phyloP scores from a whole-genome alignment of 2,797 vertebrate genomes.

The Carduelis carduelis region DNA sequence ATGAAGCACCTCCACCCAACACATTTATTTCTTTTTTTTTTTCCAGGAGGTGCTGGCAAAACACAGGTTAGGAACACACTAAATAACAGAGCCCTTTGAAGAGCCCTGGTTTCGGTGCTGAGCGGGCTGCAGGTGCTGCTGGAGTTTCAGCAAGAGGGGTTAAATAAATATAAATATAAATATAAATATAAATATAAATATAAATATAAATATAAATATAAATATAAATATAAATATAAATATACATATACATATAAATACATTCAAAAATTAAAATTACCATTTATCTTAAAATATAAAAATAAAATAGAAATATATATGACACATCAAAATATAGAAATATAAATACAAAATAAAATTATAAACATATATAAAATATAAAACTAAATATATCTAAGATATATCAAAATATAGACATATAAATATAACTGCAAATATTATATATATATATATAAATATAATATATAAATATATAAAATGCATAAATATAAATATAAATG shows the following conservation, averaged over 20 bases:
- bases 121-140: not conserved
- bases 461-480: not conserved
- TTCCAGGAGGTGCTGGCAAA: not conserved
- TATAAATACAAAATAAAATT: too few species aligned
- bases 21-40: not conserved
- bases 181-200: not conserved
- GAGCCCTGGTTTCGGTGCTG: not conserved
- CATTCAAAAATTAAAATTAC: too few species aligned
- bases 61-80: not conserved
- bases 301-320: not conserved
- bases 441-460: not conserved
- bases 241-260: not conserved
- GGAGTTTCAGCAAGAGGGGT: not conserved
- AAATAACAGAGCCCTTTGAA: not conserved
- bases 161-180: not conserved
- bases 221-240: not conserved
- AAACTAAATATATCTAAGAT: not conserved
- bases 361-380: too few species aligned
- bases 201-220: not conserved
- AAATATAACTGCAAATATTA: too few species aligned
- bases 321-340: too few species aligned
- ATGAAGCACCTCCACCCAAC: not conserved
- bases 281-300: not conserved
- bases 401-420: not conserved
- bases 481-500: not conserved